A percentile compares a stretch with the other conserved stretches of the same genome.
phyloP scores from a whole-genome alignment of 2,888 invertebrate species.

The Sarcophaga caerulescens region DNA sequence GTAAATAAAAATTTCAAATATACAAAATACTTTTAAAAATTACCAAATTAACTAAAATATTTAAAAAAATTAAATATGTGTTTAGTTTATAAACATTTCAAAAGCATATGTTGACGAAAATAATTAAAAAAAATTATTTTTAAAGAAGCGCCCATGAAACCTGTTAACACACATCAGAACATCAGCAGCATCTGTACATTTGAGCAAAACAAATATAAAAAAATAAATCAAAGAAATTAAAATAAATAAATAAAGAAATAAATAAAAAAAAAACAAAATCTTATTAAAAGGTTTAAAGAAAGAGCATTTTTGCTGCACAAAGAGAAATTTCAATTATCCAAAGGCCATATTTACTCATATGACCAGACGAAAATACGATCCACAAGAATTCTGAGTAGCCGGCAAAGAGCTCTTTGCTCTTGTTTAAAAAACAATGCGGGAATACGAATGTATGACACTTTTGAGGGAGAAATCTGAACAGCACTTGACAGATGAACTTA shows the following conservation, averaged over 20 bases:
- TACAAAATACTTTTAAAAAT: too few species aligned
- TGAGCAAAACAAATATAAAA: too few species aligned
- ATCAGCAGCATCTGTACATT: not conserved
- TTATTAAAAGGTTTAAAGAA: not conserved
- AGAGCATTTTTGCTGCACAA: not conserved
- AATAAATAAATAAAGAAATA: too few species aligned
- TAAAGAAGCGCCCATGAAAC: not conserved
- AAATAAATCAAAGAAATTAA: not conserved
- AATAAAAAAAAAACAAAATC: not conserved
- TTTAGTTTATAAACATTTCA: not conserved
- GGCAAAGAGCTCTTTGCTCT: conserved; percentile 6
- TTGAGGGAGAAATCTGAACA: not conserved
- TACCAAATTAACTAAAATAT: not conserved
- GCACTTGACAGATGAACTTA: not conserved
- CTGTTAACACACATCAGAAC: conserved; percentile 4
- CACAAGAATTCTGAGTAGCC: conserved; percentile 23
- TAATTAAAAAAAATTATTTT: not conserved
- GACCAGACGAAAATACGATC: not conserved
- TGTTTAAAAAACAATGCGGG: not conserved
- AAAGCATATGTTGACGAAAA: not conserved
- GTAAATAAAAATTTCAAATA: too few species aligned
- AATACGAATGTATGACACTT: not conserved
- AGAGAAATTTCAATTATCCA: not conserved
- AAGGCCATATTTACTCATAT: not conserved
- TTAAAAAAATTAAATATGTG: not conserved